Evolutionary conservation across 2,797 vertebrate genomes (phyloP).

Genomic region (Eulemur albifrons): DNA sequence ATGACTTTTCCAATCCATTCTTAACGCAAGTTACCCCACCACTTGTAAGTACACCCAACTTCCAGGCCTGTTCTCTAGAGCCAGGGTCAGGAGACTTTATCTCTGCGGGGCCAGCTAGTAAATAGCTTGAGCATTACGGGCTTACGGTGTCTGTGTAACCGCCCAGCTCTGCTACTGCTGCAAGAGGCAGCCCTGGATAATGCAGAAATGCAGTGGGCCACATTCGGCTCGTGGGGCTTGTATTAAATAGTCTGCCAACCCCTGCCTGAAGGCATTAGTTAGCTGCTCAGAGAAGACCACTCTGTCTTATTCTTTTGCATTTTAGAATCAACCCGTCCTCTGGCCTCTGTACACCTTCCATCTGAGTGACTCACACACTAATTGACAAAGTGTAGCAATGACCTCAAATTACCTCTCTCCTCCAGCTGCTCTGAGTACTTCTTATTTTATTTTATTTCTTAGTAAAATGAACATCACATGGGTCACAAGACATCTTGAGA

Average conservation of each 20-base stretch:
- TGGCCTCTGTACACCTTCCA: not conserved
- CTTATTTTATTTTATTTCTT: constrained; percentile 39
- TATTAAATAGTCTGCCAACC: not conserved
- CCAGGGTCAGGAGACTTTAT: not conserved
- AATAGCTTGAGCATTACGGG: not conserved
- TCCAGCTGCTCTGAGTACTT: not conserved
- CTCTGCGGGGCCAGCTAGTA: not conserved
- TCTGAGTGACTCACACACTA: constrained; percentile 15
- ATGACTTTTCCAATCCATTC: not conserved
- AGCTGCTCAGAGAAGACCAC: not conserved
- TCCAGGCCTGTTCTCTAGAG: not conserved
- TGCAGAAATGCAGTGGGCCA: not conserved
- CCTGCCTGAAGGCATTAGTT: not conserved
- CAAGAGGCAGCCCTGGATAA: not conserved
- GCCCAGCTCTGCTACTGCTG: not conserved
- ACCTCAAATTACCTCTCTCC: constrained; percentile 25
- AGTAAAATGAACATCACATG: constrained; percentile 48
- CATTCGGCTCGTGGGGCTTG: fast-evolving
- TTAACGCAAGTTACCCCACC: not conserved
- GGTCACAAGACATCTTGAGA: constrained; percentile 56
- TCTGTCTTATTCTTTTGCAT: not conserved
- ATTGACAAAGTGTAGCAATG: constrained; percentile 31
- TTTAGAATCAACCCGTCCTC: not conserved
- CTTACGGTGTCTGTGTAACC: fast-evolving
- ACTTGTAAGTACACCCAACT: not conserved